These are phyloP conservation scores for Dendroctonus ponderosae DNA, from an alignment of 1,140 invertebrate species.

Conservation along the genomic window DNA sequence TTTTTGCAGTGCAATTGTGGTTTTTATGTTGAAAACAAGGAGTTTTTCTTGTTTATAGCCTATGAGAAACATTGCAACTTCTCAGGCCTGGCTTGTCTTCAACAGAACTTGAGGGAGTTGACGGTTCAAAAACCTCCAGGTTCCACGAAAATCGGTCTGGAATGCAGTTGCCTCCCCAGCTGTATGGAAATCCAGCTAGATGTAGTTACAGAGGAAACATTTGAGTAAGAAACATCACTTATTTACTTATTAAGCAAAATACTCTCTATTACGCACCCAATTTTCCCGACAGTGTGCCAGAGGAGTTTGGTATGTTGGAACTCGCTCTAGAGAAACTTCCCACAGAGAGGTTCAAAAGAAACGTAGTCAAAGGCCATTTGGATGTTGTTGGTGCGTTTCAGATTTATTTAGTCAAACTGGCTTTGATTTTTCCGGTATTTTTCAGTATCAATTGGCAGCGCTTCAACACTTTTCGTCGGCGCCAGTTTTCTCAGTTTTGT, in stretches of 20 bases:
- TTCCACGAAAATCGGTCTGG: conserved; percentile 47
- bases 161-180: conserved; percentile 55
- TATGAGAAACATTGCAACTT: conserved; percentile 56
- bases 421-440: conserved; percentile 23
- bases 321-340: conserved; percentile 50
- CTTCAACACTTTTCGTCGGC: conserved; percentile 54
- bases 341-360: conserved; percentile 54
- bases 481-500: conserved; percentile 56
- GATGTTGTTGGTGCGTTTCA: conserved; percentile 52
- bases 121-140: conserved; percentile 59
- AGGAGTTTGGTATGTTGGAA: conserved; percentile 46
- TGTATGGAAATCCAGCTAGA: conserved; percentile 56
- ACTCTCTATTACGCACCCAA: neutral
- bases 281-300: conserved; percentile 37
- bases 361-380: conserved; percentile 54
- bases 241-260: neutral
- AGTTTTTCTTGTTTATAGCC: conserved; percentile 24
- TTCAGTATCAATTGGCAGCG: conserved; percentile 55
- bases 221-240: conserved; percentile 32
- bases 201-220: conserved; percentile 45
- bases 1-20: neutral
- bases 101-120: conserved; percentile 59
- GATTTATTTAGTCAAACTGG: conserved; percentile 7
- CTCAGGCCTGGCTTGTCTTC: conserved; percentile 59
- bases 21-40: neutral